Conservation (phyloP, 2,888 invertebrate species). For the Parthenolecanium corni region DNA sequence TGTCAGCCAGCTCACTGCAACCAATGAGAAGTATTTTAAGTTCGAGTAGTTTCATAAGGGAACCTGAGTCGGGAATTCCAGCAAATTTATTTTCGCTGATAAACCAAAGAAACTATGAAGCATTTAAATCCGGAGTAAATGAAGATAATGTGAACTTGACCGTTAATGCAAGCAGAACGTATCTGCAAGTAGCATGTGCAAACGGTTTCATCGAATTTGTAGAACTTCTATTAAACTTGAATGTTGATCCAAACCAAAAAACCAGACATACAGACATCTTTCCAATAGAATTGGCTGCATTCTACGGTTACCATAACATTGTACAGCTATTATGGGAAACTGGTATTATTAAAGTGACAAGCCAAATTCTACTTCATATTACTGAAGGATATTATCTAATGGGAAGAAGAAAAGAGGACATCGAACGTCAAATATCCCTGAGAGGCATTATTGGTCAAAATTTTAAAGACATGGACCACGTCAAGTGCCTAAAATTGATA, state of each 20-base stretch:
- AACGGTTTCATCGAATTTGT: slow-evolving; percentile 44
- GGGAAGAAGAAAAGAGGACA: too few species aligned
- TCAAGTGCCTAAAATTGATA: slow-evolving; percentile 48
- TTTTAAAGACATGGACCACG: too few species aligned
- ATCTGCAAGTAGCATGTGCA: slow-evolving; percentile 52
- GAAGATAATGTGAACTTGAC: slow-evolving; percentile 44
- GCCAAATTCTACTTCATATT: too few species aligned
- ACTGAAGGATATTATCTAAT: too few species aligned
- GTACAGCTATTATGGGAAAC: slow-evolving; percentile 39
- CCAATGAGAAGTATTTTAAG: too few species aligned
- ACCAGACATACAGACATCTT: slow-evolving; percentile 31
- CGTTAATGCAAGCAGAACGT: too few species aligned
- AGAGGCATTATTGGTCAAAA: too few species aligned
- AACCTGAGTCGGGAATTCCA: too few species aligned
- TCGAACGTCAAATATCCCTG: too few species aligned
- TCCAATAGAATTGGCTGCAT: slow-evolving; percentile 34
- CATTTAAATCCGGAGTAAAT: slow-evolving; percentile 36
- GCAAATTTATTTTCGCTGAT: slow-evolving; percentile 20
- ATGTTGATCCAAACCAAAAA: slow-evolving; percentile 34
- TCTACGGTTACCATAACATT: slow-evolving; percentile 34
- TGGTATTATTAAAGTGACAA: too few species aligned
- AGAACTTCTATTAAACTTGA: slow-evolving; percentile 36
- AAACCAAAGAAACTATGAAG: slow-evolving; percentile 29
- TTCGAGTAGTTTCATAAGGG: too few species aligned
- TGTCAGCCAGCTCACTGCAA: too few species aligned